phyloP scores from a whole-genome alignment of 1,140 invertebrate genomes.

The Bathynomus jamesi region DNA sequence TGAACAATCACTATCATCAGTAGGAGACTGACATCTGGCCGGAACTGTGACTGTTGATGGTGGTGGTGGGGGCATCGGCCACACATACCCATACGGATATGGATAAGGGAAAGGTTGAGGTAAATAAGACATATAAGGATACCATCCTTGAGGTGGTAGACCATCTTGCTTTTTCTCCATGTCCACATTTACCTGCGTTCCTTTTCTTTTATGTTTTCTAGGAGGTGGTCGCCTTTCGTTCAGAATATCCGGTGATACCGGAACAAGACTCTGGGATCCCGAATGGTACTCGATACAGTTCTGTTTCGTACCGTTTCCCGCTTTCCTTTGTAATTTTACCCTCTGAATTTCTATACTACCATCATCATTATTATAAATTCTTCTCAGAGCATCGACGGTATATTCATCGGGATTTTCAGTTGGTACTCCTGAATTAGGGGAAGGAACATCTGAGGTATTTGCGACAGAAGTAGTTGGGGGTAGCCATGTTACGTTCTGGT shows the following conservation, averaged over 20 bases:
- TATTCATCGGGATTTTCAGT: conserved; percentile 24
- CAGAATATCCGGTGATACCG: conserved; percentile 7
- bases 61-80: conserved; percentile 7
- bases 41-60: conserved; percentile 2
- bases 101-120: conserved; percentile 29
- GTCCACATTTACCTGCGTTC: conserved; percentile 7
- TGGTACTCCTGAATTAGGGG: neutral
- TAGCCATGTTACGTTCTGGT: neutral
- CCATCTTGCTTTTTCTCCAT: neutral
- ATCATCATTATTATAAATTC: conserved; percentile 34
- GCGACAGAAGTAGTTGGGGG: neutral
- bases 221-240: conserved; percentile 29
- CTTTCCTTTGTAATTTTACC: conserved; percentile 31
- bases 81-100: conserved; percentile 27
- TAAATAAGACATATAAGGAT: conserved; percentile 29
- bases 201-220: conserved; percentile 23
- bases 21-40: conserved; percentile 5
- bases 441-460: neutral
- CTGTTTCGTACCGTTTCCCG: neutral
- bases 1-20: conserved; percentile 18
- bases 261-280: conserved; percentile 19
- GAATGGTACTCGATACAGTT: neutral
- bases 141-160: conserved; percentile 15
- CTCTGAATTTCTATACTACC: conserved; percentile 33
- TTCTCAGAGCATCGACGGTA: conserved; percentile 30